Evolutionary conservation across 1,140 invertebrate species (phyloP).

Genomic region (Phortica variegata): DNA sequence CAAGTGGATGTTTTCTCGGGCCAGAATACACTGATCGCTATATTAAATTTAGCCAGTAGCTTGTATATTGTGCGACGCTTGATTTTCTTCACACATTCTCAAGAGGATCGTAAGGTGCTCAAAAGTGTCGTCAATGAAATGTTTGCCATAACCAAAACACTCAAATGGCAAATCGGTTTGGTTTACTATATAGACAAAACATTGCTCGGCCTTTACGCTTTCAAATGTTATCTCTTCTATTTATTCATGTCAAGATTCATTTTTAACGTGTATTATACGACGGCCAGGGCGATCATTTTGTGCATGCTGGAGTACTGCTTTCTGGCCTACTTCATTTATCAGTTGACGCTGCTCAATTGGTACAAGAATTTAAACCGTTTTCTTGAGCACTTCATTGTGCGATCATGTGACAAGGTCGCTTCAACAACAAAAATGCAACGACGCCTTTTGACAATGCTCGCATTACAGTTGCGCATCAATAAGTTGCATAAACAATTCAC

Average conservation of each 20-base stretch:
- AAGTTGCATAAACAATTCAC: conserved; percentile 23
- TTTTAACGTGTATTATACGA: conserved; percentile 22
- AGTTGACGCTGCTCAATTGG: conserved; percentile 29
- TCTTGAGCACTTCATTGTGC: conserved; percentile 24
- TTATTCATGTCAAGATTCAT: conserved; percentile 14
- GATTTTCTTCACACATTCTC: conserved; percentile 24
- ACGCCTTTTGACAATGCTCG: too few species aligned
- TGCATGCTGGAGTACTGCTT: conserved; percentile 29
- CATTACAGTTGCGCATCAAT: too few species aligned
- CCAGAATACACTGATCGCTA: too few species aligned
- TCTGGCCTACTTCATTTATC: conserved; percentile 30
- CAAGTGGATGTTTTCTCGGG: too few species aligned
- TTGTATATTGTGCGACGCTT: conserved; percentile 29
- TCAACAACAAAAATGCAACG: too few species aligned
- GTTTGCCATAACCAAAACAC: conserved; percentile 19
- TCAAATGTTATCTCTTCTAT: conserved; percentile 19
- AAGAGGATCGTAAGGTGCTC: conserved; percentile 18
- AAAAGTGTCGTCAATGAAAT: conserved; percentile 27
- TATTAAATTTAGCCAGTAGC: too few species aligned
- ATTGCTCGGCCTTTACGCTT: too few species aligned
- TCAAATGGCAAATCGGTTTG: conserved; percentile 27
- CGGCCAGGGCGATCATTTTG: conserved; percentile 28
- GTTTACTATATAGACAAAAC: too few species aligned
- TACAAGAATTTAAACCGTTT: conserved; percentile 24
- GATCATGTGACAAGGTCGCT: conserved; percentile 3